A percentile compares a stretch with the other conserved stretches of the same genome.
Conservation (phyloP, 2,113 vertebrate species). For the Phoenicopterus ruber region DNA sequence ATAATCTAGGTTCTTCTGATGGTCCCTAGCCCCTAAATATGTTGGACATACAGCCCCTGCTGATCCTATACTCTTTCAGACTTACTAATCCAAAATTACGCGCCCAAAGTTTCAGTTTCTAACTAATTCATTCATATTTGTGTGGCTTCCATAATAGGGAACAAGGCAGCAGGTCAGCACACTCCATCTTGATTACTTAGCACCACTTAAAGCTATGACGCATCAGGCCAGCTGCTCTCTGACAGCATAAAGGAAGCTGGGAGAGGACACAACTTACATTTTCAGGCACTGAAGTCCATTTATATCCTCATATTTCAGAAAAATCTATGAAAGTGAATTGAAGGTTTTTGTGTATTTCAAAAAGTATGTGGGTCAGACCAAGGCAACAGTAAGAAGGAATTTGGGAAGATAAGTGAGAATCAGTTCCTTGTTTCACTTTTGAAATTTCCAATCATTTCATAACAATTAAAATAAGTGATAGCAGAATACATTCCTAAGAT, state of each 20-base stretch:
- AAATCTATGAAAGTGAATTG: not conserved
- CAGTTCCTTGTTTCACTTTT: not conserved
- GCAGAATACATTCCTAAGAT: not conserved
- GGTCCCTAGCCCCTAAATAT: not conserved
- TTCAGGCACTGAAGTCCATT: not conserved
- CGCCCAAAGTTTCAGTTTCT: not conserved
- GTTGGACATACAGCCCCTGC: not conserved
- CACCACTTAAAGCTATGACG: not conserved
- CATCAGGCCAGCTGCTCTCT: not conserved
- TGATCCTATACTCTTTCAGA: not conserved
- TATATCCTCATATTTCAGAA: not conserved
- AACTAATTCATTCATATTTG: not conserved
- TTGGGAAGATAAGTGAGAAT: not conserved
- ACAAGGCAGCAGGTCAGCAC: not conserved
- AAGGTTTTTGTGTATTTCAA: not conserved
- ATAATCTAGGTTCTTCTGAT: not conserved
- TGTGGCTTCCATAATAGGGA: not conserved
- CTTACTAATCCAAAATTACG: not conserved
- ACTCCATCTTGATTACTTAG: not conserved
- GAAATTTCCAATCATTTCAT: not conserved
- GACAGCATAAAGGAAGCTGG: not conserved
- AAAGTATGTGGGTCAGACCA: not conserved
- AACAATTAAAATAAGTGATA: not conserved
- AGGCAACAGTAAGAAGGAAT: not conserved
- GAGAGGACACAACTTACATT: not conserved